phyloP scores from a whole-genome alignment of 2,797 vertebrate genomes.

The Gambelia wislizenii region DNA sequence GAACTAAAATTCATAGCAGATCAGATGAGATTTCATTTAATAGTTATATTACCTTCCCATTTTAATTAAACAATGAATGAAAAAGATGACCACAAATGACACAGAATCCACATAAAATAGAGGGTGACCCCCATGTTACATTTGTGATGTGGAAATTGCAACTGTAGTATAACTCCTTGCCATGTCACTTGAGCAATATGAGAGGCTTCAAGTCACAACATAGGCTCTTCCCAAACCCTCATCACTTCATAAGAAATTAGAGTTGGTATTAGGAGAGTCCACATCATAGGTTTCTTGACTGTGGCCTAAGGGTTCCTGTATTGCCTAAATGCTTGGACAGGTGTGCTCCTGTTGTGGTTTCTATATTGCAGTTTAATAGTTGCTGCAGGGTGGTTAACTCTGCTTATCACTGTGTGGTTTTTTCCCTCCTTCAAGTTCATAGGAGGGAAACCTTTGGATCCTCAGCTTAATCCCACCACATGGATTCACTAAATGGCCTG shows the following conservation, averaged over 20 bases:
- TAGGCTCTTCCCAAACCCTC: too few species aligned
- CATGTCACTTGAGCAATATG: background rate
- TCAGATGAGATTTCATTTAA: background rate
- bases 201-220: background rate
- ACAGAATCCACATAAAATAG: background rate
- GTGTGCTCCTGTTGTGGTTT: background rate
- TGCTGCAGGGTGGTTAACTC: background rate
- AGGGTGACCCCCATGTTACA: background rate
- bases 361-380: background rate
- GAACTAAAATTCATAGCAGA: background rate
- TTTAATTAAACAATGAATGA: background rate
- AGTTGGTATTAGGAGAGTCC: background rate
- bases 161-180: background rate
- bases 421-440: too few species aligned
- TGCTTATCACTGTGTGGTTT: too few species aligned
- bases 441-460: too few species aligned
- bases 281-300: background rate
- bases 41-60: background rate
- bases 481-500: too few species aligned
- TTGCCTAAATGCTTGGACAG: background rate
- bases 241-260: background rate
- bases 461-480: too few species aligned
- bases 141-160: background rate
- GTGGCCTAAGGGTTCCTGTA: background rate
- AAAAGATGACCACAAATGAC: background rate